Evolutionary conservation across 1,140 invertebrate species (phyloP).

Genomic region (Halictus rubicundus): DNA sequence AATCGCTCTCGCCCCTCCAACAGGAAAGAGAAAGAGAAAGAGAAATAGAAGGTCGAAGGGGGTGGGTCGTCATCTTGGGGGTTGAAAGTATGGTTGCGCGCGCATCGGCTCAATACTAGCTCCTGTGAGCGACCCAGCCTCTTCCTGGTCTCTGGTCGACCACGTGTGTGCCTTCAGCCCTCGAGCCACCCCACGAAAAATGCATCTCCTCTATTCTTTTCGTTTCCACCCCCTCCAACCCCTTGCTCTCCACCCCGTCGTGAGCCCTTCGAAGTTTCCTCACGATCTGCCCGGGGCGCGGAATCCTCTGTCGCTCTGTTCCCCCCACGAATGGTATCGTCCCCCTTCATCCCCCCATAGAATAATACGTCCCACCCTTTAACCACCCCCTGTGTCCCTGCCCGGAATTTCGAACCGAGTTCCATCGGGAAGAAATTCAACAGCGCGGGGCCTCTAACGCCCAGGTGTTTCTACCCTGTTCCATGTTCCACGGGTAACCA

Average conservation of each 20-base stretch:
- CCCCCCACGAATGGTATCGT: background rate
- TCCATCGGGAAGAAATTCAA: slow-evolving; percentile 32
- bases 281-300: slow-evolving; percentile 43
- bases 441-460: background rate
- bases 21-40: background rate
- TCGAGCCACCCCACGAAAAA: slow-evolving; percentile 38
- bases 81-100: slow-evolving; percentile 66
- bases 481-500: too few relatives aligned
- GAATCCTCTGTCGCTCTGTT: background rate
- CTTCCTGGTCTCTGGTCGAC: slow-evolving; percentile 28
- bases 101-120: slow-evolving; percentile 78
- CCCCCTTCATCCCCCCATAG: slow-evolving; percentile 11
- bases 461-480: too few relatives aligned
- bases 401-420: background rate
- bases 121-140: slow-evolving; percentile 45
- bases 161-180: slow-evolving; percentile 37
- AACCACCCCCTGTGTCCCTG: background rate
- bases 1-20: background rate
- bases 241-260: background rate
- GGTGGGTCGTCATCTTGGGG: slow-evolving; percentile 60
- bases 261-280: slow-evolving; percentile 56
- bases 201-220: slow-evolving; percentile 59
- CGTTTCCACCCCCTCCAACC: background rate
- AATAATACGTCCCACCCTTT: slow-evolving; percentile 6
- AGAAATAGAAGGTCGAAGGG: background rate